These are phyloP conservation scores for Parnassius mnemosyne DNA, from an alignment of 2,888 invertebrate genomes.

Conservation along the genomic window DNA sequence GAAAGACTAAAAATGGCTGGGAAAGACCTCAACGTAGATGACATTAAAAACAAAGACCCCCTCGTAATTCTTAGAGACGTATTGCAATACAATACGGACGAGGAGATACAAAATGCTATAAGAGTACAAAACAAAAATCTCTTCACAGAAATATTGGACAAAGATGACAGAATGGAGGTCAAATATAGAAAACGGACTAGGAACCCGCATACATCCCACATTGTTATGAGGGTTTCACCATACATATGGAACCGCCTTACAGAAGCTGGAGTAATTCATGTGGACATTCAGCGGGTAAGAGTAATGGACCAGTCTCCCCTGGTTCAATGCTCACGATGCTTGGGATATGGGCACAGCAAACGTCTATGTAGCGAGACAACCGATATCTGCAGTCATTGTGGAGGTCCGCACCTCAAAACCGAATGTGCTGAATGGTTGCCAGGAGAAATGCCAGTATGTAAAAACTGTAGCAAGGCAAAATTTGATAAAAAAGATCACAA, in stretches of 20 bases:
- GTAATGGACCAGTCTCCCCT: neutral
- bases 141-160: too few relatives aligned
- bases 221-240: too few relatives aligned
- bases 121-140: too few relatives aligned
- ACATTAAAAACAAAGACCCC: conserved; percentile 1
- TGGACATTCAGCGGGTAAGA: neutral
- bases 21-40: neutral
- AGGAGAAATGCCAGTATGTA: too few relatives aligned
- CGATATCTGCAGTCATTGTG: neutral
- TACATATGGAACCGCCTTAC: neutral
- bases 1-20: neutral
- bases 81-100: too few relatives aligned
- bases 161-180: neutral
- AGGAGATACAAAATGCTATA: too few relatives aligned
- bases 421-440: too few relatives aligned
- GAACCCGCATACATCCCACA: too few relatives aligned
- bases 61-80: conserved; percentile 2
- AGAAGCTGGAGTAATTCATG: neutral
- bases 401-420: too few relatives aligned
- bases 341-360: neutral
- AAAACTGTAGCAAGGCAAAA: too few relatives aligned
- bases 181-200: neutral
- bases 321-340: too few relatives aligned
- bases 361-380: neutral
- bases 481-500: too few relatives aligned